Evolutionary conservation across 2,888 invertebrate genomes (phyloP).

Genomic region (Serrognathus titanus): DNA sequence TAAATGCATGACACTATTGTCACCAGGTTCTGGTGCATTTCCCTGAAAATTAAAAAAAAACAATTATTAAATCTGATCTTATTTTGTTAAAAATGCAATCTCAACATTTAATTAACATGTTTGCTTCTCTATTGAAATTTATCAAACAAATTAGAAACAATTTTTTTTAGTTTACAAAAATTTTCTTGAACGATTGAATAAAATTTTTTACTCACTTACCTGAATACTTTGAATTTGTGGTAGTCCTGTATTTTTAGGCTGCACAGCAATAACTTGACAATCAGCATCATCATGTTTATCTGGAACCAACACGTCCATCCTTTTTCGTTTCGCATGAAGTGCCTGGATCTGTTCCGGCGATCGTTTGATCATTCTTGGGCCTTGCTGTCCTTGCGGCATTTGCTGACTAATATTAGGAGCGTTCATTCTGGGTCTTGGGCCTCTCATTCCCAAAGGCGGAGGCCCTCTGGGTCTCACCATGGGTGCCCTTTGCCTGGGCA

Average conservation of each 20-base stretch:
- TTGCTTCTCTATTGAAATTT: no score
- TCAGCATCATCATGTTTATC: slow-evolving; percentile 71
- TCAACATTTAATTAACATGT: no score
- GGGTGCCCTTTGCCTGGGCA: slow-evolving; percentile 29
- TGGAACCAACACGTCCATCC: slow-evolving; percentile 63
- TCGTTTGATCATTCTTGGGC: slow-evolving; percentile 21
- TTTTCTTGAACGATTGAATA: neutral
- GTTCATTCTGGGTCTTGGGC: slow-evolving; percentile 26
- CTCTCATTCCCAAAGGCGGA: slow-evolving; percentile 27
- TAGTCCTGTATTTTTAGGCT: slow-evolving; percentile 65
- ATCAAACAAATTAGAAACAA: neutral
- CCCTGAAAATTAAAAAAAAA: slow-evolving; percentile 31
- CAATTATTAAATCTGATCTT: no score
- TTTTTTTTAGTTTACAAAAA: neutral
- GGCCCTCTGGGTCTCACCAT: slow-evolving; percentile 34
- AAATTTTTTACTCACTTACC: slow-evolving; percentile 45
- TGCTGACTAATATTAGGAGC: slow-evolving; percentile 6
- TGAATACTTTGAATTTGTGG: slow-evolving; percentile 75
- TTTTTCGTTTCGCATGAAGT: slow-evolving; percentile 47
- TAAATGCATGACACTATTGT: slow-evolving; percentile 60
- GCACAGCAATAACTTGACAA: slow-evolving; percentile 72
- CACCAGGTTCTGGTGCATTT: slow-evolving; percentile 40
- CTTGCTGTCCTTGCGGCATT: slow-evolving; percentile 10
- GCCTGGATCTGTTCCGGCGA: slow-evolving; percentile 42
- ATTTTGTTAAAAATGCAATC: no score